Conservation (phyloP, 1,140 invertebrate genomes). For the Thaumetopoea pityocampa region DNA sequence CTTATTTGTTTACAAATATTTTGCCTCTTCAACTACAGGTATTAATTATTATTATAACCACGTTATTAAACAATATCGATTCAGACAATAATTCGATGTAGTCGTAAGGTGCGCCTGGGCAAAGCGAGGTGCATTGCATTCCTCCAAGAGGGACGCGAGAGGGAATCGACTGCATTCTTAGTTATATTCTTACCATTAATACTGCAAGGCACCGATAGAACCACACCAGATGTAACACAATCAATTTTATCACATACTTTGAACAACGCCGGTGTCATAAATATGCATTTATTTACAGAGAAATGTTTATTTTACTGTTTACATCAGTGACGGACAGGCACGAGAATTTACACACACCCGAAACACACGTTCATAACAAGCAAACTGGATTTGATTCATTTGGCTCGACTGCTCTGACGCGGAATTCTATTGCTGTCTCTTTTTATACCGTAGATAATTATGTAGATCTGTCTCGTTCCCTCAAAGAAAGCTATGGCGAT, state of each 20-base stretch:
- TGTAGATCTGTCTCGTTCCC: conserved; percentile 34
- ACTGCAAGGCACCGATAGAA: conserved; percentile 20
- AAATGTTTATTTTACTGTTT: conserved; percentile 51
- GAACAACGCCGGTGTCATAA: conserved; percentile 34
- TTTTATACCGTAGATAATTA: conserved; percentile 29
- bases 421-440: conserved; percentile 61
- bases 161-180: conserved; percentile 58
- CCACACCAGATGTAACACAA: conserved; percentile 18
- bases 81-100: conserved; percentile 41
- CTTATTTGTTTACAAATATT: no score
- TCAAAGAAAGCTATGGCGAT: conserved; percentile 68
- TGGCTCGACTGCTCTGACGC: conserved; percentile 48
- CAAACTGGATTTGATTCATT: conserved; percentile 70
- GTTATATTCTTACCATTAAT: conserved; percentile 59
- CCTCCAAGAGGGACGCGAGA: conserved; percentile 61
- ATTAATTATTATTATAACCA: no score
- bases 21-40: no score
- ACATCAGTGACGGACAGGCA: conserved; percentile 52
- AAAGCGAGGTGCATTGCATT: conserved; percentile 56
- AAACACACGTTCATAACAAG: conserved; percentile 50
- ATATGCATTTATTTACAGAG: conserved; percentile 36
- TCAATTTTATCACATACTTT: conserved; percentile 46
- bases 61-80: conserved; percentile 38
- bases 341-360: conserved; percentile 41
- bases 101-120: conserved; percentile 63